These are phyloP conservation scores for Lagenorhynchus albirostris DNA, from an alignment of 2,113 vertebrate species.

Conservation along the genomic window DNA sequence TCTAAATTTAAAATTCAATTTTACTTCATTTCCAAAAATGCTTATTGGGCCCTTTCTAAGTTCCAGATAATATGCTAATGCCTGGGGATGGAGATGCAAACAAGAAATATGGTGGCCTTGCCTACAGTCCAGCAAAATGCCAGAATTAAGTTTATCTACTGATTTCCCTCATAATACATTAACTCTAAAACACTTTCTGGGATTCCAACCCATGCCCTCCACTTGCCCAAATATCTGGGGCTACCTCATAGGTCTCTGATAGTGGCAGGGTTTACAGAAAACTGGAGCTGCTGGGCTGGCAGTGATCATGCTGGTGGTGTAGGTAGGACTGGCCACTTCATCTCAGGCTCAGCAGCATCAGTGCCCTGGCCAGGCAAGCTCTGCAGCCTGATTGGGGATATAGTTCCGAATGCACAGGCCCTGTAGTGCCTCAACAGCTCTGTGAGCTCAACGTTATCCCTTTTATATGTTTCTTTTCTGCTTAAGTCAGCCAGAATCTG, in stretches of 20 bases:
- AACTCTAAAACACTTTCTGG: not conserved
- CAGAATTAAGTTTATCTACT: not conserved
- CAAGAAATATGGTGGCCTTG: not conserved
- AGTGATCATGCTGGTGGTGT: rapidly evolving
- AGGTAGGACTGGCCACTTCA: not conserved
- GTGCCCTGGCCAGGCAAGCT: not conserved
- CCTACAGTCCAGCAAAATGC: not conserved
- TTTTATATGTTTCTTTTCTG: not conserved
- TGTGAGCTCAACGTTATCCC: not conserved
- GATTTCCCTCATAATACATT: not conserved
- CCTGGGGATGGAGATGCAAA: not conserved
- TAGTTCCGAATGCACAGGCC: not conserved
- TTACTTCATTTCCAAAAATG: slow-evolving; percentile 67
- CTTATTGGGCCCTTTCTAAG: slow-evolving; percentile 52
- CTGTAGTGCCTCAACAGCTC: too few species aligned
- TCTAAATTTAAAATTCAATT: slow-evolving; percentile 75
- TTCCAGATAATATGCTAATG: not conserved
- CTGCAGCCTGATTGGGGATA: not conserved
- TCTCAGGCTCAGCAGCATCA: not conserved
- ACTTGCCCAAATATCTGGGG: not conserved
- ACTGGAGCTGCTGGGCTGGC: not conserved
- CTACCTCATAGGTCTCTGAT: not conserved
- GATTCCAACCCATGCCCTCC: not conserved
- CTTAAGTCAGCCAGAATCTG: not conserved
- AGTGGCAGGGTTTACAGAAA: not conserved